Conservation (phyloP, 2,113 vertebrate genomes). For the Albula glossodonta region DNA sequence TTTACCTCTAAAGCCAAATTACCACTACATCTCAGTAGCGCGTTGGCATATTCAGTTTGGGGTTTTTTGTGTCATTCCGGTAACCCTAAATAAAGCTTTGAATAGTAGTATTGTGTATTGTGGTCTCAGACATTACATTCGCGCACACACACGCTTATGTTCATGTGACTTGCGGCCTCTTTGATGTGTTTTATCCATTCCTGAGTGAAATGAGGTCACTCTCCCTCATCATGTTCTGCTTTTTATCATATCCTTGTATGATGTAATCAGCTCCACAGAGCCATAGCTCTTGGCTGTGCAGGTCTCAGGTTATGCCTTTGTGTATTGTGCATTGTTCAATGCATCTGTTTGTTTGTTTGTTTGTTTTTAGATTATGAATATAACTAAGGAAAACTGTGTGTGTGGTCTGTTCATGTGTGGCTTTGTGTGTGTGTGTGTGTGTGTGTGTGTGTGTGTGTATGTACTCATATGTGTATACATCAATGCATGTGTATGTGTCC, state of each 20-base stretch:
- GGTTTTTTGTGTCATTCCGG: not conserved
- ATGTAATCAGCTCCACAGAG: no score
- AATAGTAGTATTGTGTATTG: not conserved
- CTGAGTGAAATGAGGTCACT: not conserved
- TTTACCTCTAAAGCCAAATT: no score
- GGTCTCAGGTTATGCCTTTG: no score
- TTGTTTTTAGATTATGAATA: not conserved
- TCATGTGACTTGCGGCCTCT: not conserved
- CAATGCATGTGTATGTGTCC: not conserved
- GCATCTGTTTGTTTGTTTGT: not conserved
- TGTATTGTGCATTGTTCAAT: no score
- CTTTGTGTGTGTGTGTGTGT: constrained; percentile 1
- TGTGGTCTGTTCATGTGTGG: not conserved
- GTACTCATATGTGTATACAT: not conserved
- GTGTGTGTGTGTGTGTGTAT: not conserved
- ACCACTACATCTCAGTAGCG: not conserved
- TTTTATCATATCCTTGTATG: no score
- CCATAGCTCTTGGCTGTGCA: no score
- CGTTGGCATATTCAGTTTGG: not conserved
- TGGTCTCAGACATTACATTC: not conserved
- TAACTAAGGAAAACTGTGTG: not conserved
- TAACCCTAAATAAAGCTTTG: not conserved
- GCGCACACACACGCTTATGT: not conserved
- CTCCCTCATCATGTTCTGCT: not conserved
- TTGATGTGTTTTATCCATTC: not conserved